phyloP scores from a whole-genome alignment of 2,888 invertebrate genomes.

The Drosophila meridiana region DNA sequence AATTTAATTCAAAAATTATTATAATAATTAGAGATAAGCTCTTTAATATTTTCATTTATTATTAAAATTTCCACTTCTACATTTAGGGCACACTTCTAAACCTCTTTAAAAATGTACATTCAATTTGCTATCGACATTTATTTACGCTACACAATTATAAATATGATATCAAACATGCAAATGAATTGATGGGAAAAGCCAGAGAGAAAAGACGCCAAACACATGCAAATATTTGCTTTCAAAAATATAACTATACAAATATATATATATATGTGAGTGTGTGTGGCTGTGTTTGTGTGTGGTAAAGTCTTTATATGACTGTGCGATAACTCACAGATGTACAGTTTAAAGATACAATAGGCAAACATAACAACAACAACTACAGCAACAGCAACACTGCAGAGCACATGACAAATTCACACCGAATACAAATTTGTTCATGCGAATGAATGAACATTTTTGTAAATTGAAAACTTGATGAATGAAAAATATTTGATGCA shows the following conservation, averaged over 20 bases:
- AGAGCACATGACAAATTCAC: constrained; percentile 80
- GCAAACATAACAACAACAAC: constrained; percentile 30
- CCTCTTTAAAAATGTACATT: constrained; percentile 17
- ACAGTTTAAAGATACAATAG: constrained; percentile 29
- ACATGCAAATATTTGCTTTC: constrained; percentile 17
- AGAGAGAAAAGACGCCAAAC: constrained; percentile 34
- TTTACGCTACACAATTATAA: constrained; percentile 44
- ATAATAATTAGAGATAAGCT: background rate
- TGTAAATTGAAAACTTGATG: constrained; percentile 83
- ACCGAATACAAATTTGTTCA: constrained; percentile 81
- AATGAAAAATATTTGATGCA: constrained; percentile 82
- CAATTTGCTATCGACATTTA: constrained; percentile 48
- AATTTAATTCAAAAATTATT: too few relatives aligned
- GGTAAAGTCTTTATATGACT: constrained; percentile 21
- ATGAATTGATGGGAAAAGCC: constrained; percentile 59
- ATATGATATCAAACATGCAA: constrained; percentile 35
- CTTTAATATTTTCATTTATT: background rate
- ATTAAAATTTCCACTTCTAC: background rate
- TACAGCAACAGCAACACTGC: constrained; percentile 36
- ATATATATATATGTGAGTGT: background rate
- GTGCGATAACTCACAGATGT: constrained; percentile 45
- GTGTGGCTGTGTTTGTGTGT: background rate
- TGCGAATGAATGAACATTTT: constrained; percentile 79
- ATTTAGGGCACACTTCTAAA: too few relatives aligned
- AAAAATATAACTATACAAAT: constrained; percentile 12